A percentile compares a stretch with the other conserved stretches of the same genome.
Conservation (phyloP, 2,888 invertebrate species). For the Rotaria magnacalcarata region DNA sequence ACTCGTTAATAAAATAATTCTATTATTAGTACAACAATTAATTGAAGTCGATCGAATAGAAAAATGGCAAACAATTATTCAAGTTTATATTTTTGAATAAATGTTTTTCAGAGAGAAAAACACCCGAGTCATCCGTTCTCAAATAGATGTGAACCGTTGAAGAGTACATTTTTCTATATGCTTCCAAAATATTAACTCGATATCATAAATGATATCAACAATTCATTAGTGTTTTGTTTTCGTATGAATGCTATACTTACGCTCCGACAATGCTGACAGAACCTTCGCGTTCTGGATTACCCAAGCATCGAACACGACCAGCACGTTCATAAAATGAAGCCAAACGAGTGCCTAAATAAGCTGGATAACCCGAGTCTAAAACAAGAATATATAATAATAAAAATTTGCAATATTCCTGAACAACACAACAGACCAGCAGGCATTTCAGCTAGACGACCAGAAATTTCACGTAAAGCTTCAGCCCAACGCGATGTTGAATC, state of each 20-base stretch:
- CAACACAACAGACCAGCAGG: constrained; percentile 67
- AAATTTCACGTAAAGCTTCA: constrained; percentile 98
- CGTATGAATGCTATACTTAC: background rate
- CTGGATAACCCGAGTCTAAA: constrained; percentile 82
- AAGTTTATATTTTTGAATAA: too few species aligned
- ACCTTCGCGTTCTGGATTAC: constrained; percentile 88
- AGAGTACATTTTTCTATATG: too few species aligned
- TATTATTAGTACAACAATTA: too few species aligned
- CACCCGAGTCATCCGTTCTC: too few species aligned
- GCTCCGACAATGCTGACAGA: constrained; percentile 99
- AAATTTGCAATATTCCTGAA: constrained; percentile 60
- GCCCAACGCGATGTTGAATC: constrained; percentile 99
- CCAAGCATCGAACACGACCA: constrained; percentile 89
- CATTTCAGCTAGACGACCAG: constrained; percentile 98
- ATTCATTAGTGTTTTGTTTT: too few species aligned
- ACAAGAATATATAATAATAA: background rate
- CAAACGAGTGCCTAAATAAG: constrained; percentile 91
- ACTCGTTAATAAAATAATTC: too few species aligned
- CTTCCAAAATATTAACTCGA: too few species aligned
- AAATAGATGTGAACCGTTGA: too few species aligned
- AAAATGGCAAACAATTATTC: too few species aligned
- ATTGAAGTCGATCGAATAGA: too few species aligned
- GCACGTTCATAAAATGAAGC: constrained; percentile 99
- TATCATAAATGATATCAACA: too few species aligned
- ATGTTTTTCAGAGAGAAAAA: too few species aligned